These are phyloP conservation scores for Amblyopsis hoosieri DNA, from an alignment of 2,797 vertebrate genomes.

Conservation along the genomic window DNA sequence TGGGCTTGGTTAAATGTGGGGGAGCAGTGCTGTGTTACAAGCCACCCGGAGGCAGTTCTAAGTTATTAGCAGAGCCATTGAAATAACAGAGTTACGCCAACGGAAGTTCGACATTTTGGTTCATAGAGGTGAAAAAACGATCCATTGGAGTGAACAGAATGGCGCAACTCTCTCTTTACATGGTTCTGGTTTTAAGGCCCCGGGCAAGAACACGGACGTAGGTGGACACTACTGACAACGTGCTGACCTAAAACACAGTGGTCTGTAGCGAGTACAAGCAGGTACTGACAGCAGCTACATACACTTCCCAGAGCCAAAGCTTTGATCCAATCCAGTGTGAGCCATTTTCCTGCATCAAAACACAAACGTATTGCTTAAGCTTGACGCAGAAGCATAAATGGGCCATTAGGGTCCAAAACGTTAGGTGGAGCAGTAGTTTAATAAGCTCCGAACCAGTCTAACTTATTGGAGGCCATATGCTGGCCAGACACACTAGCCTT, in stretches of 20 bases:
- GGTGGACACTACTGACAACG: slow-evolving; percentile 14
- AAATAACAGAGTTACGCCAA: too few relatives aligned
- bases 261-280: slow-evolving; percentile 10
- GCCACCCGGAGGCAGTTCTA: slow-evolving; percentile 39
- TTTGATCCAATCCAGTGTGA: slow-evolving; percentile 2
- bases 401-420: slow-evolving; percentile 21
- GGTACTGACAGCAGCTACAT: background rate
- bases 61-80: slow-evolving; percentile 10
- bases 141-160: too few relatives aligned
- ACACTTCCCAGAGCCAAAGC: slow-evolving; percentile 3
- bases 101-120: too few relatives aligned
- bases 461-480: slow-evolving; percentile 68
- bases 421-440: slow-evolving; percentile 47
- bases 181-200: background rate
- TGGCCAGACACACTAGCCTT: slow-evolving; percentile 64
- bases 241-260: slow-evolving; percentile 13
- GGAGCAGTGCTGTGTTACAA: slow-evolving; percentile 54
- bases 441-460: slow-evolving; percentile 42
- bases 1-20: slow-evolving; percentile 53
- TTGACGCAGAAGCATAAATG: too few relatives aligned
- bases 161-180: too few relatives aligned
- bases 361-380: too few relatives aligned
- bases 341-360: slow-evolving; percentile 3
- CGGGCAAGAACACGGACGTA: slow-evolving; percentile 40
- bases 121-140: too few relatives aligned